Percentiles rank a stretch among this genome's conserved stretches.
phyloP scores from a whole-genome alignment of 2,888 invertebrate species.

The Drosophila falleni region DNA sequence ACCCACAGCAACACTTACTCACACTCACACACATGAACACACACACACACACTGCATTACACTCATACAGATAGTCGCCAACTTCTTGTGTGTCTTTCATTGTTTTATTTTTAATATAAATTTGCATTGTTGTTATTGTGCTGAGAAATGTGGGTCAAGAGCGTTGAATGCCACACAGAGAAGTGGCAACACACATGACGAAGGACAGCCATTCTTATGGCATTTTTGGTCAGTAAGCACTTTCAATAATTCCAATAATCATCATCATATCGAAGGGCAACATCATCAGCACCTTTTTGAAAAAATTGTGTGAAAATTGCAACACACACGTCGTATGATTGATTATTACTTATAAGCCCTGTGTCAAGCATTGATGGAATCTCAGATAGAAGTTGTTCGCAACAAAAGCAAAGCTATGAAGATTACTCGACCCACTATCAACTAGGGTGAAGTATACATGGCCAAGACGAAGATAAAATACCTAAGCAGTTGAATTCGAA shows the following conservation, averaged over 20 bases:
- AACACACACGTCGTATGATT: constrained; percentile 54
- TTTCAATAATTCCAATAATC: constrained; percentile 58
- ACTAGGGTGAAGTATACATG: background rate
- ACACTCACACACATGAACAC: constrained; percentile 7
- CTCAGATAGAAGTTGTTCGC: constrained; percentile 14
- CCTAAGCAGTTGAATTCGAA: constrained; percentile 1
- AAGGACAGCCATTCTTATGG: constrained; percentile 23
- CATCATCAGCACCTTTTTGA: constrained; percentile 7
- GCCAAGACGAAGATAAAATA: constrained; percentile 9
- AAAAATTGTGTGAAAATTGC: constrained; percentile 28
- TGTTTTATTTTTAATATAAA: constrained; percentile 75
- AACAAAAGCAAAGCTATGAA: background rate
- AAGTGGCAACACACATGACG: constrained; percentile 57
- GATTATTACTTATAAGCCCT: constrained; percentile 54
- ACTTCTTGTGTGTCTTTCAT: constrained; percentile 41
- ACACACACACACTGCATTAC: constrained; percentile 4
- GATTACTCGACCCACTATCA: constrained; percentile 6
- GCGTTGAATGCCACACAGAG: constrained; percentile 46
- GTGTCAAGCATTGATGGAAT: constrained; percentile 33
- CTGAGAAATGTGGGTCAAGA: constrained; percentile 74
- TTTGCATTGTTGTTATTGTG: constrained; percentile 63
- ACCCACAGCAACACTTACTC: constrained; percentile 35
- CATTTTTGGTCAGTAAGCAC: constrained; percentile 30
- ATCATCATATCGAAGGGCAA: constrained; percentile 23
- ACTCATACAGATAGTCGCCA: constrained; percentile 7